A percentile compares a stretch with the other conserved stretches of the same genome.
Conservation (phyloP, 2,797 vertebrate species). For the Melanotaenia pygmaea region DNA sequence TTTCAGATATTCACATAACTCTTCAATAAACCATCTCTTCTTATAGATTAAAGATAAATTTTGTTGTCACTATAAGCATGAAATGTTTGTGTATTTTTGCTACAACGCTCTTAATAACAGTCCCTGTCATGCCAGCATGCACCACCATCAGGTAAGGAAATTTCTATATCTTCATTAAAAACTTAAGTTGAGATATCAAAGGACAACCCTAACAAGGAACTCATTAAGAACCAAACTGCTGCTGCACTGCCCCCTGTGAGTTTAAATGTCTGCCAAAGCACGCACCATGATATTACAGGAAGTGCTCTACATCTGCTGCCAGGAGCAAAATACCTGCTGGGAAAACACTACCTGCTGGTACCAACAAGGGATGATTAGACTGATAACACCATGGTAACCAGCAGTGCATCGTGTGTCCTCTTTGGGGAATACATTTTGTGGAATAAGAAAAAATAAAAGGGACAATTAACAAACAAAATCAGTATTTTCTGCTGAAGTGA, state of each 20-base stretch:
- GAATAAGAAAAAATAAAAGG: background rate
- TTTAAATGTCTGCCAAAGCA: background rate
- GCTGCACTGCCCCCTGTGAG: background rate
- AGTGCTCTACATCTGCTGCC: background rate
- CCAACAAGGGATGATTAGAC: background rate
- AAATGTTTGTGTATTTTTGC: background rate
- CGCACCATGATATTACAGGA: background rate
- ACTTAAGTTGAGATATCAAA: background rate
- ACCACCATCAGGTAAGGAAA: background rate
- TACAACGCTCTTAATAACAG: background rate
- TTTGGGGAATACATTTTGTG: background rate
- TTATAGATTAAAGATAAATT: background rate
- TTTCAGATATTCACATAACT: background rate
- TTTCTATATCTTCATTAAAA: constrained; percentile 1
- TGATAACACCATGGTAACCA: background rate
- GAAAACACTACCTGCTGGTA: background rate
- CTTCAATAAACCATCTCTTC: background rate
- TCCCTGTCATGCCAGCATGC: background rate
- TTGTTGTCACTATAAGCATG: background rate
- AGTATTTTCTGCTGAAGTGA: background rate
- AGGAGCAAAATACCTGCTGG: constrained; percentile 1
- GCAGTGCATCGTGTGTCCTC: background rate
- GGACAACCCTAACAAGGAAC: background rate
- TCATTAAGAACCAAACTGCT: background rate
- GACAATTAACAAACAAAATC: background rate